Evolutionary conservation across 2,113 vertebrate genomes (phyloP), one percentile per base, ranked within the genome.

Genomic region (Sialia sialis): DNA sequence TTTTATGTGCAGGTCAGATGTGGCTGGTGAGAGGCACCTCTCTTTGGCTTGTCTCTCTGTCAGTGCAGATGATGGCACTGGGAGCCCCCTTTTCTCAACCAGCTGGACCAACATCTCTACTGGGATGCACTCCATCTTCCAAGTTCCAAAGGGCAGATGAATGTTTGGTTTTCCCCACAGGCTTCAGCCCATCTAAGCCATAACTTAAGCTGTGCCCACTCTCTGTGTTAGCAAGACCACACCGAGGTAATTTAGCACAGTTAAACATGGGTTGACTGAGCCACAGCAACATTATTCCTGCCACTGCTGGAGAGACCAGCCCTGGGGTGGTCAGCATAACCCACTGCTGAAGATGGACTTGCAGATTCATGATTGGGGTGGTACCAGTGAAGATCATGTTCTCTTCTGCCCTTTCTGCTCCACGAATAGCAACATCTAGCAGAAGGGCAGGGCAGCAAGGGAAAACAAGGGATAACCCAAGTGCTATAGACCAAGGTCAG

Each of bases 261-360:
- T 44, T 23, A 62, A 58, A n/a, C 16, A 41, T 62, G 73, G 18
- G 55, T 43, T 23, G 41, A 62, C 43, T 2, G 4, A 81, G 43
- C 30, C 6, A 2, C 64, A 67, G 56, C 23, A 74, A 23, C 0
- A 1, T 70, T 27, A 59, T 48, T 11, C n/a, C 12, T 16, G 59
- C 21, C 41, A 44, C n/a, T 83, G 19, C 54, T 56, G 39, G 30
- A 85, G 19, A 67, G 3, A 56, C 27, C 36, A 68, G 21, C n/a
- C 20, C 85, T 73, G 41, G 44, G 58, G 22, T 51, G 66, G 15
- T 59, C 48, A 89, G 56, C 34, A 62, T 5, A 84, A 30, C 22
- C 29, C 3, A 1, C 14, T 2, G 2, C 56, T 82, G 70, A 72
- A 56, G 56, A 34, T 63, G 32, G 72, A 62, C 77, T 73, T 67